These are phyloP conservation scores for Rhyacichthys aspro DNA, from an alignment of 2,797 vertebrate genomes.

Conservation along the genomic window DNA sequence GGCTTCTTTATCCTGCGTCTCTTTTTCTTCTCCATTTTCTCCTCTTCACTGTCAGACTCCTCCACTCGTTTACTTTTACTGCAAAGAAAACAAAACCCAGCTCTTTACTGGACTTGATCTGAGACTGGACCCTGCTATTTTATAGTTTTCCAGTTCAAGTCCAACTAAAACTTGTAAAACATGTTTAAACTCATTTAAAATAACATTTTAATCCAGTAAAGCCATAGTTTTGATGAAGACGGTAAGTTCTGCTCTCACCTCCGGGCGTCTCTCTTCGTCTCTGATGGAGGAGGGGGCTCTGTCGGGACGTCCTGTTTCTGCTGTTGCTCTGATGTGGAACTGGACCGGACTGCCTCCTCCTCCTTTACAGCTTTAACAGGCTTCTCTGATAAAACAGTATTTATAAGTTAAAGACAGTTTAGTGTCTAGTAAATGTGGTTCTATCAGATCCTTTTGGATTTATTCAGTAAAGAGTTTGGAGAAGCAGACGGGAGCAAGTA, in stretches of 20 bases:
- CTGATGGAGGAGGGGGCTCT: not conserved
- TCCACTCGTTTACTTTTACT: conserved; percentile 83
- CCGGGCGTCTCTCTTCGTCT: conserved; percentile 51
- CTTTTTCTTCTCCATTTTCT: conserved; percentile 85
- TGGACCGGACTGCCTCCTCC: conserved; percentile 64
- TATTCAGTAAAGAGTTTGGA: too few relatives aligned
- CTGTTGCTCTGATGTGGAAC: conserved; percentile 33
- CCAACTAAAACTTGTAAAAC: not conserved
- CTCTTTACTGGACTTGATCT: too few relatives aligned
- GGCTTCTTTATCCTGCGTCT: conserved; percentile 89
- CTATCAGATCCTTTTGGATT: too few relatives aligned
- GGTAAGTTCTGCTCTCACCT: conserved; percentile 59
- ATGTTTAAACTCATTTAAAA: too few relatives aligned
- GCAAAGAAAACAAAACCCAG: conserved; percentile 2
- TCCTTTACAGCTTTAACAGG: conserved; percentile 80
- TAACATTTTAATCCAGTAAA: too few relatives aligned
- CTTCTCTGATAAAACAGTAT: conserved; percentile 61
- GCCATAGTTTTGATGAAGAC: too few relatives aligned
- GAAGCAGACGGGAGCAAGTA: too few relatives aligned
- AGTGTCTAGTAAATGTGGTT: too few relatives aligned
- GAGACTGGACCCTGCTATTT: too few relatives aligned
- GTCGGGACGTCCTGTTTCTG: conserved; percentile 33
- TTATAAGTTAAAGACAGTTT: too few relatives aligned
- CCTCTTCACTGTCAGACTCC: conserved; percentile 83
- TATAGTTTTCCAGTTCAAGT: too few relatives aligned